phyloP scores from a whole-genome alignment of 1,140 invertebrate genomes.

The Venustaconcha ellipsiformis region DNA sequence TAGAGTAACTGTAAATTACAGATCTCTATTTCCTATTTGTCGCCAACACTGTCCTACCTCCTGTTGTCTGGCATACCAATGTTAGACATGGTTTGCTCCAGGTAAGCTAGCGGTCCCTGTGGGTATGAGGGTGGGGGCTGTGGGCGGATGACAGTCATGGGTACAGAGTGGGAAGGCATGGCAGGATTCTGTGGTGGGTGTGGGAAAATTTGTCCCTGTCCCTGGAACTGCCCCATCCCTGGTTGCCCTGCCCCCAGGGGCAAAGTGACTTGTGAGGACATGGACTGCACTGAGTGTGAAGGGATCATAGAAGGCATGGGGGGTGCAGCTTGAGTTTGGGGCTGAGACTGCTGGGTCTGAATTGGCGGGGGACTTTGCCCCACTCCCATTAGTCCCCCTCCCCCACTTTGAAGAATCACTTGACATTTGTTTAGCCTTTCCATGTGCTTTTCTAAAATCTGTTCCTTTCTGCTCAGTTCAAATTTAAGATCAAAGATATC shows the following conservation, averaged over 20 bases:
- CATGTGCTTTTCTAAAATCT: slow-evolving; percentile 19
- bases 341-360: not conserved
- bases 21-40: no score
- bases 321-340: slow-evolving; percentile 4
- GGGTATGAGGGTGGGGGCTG: slow-evolving; percentile 30
- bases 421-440: slow-evolving; percentile 30
- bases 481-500: slow-evolving; percentile 11
- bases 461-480: slow-evolving; percentile 24
- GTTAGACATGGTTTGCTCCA: slow-evolving; percentile 31
- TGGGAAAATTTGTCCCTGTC: slow-evolving; percentile 2
- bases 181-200: slow-evolving; percentile 4
- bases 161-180: slow-evolving; percentile 11
- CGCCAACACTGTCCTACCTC: no score
- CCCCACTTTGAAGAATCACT: not conserved
- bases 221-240: slow-evolving; percentile 17
- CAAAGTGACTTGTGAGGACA: slow-evolving; percentile 6
- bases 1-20: no score
- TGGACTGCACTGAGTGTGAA: slow-evolving; percentile 1
- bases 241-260: not conserved
- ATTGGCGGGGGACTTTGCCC: not conserved
- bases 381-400: no score
- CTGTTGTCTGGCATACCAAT: slow-evolving; percentile 27
- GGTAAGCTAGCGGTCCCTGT: slow-evolving; percentile 28
- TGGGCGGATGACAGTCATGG: slow-evolving; percentile 2
- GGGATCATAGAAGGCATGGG: not conserved